Base-by-base conservation (phyloP, 2,888 invertebrate genomes). In the Brenthis daphne region DNA sequence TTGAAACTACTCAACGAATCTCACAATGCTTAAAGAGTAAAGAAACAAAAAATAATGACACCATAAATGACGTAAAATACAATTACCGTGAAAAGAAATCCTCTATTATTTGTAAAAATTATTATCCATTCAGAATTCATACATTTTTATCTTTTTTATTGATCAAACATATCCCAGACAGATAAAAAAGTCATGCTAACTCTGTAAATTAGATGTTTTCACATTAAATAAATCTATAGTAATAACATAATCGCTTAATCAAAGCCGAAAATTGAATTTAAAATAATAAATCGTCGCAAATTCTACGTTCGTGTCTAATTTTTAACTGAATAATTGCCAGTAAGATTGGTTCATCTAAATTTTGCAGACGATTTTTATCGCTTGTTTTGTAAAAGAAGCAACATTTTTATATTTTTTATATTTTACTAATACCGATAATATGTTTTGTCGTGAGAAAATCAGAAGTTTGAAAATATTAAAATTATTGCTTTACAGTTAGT, bases 241-340 rank as follows among this genome's bases (percentile, higher is more conserved):
- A 69, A 71, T 61, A 60, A 64, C 60, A 29, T 69, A 65, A 71
- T 72, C 50, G 56, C 69, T 72, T 69, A 67, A 69, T 71, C 69
- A 64, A 61, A 50, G 47, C 43, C 37, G 61, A 65, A 67, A 67
- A 67, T 67, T 61, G 56, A 63, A 67, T 69, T 68, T 57, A 71
- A 61, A 53, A 61, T 65, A 64, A 72, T 70, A 67, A 75, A 78
- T 77, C 77, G 74, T 78, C 75, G 76, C 77, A 72, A 80, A 82
- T 75, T 68, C 69, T 61, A 69, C 65, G 69, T 76, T 79, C 77
- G 83, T 79, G 67, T 76, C 85, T 77, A 84, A 84, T 85, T 73
- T 74, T 75, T 80, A 80, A 84, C 80, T 77, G 77, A 79, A 77
- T 80, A 77, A 84, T 82, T 77, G 80, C 70, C 75, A 77, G 75